phyloP scores from a whole-genome alignment of 2,888 invertebrate genomes.

The Synergus umbraculus region DNA sequence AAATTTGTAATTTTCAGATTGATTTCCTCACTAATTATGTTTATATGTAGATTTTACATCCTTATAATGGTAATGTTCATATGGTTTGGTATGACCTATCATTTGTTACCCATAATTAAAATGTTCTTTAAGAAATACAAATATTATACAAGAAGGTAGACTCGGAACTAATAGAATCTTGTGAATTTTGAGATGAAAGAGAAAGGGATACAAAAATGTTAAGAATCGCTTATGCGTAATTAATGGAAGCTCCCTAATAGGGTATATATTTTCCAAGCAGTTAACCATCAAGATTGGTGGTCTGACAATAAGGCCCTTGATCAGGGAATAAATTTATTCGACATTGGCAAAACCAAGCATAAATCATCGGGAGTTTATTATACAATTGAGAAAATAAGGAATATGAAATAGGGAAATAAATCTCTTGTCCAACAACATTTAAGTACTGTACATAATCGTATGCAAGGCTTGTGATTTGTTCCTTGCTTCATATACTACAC shows the following conservation, averaged over 20 bases:
- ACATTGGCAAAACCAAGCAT: slow-evolving; percentile 28
- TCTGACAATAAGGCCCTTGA: slow-evolving; percentile 35
- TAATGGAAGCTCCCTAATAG: slow-evolving; percentile 7
- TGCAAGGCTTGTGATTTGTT: slow-evolving; percentile 32
- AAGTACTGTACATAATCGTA: slow-evolving; percentile 34
- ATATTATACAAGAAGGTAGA: not conserved
- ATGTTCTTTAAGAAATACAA: not conserved
- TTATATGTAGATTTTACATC: no score
- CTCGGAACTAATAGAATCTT: not conserved
- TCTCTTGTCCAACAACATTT: slow-evolving; percentile 14
- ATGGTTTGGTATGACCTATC: no score
- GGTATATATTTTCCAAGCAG: not conserved
- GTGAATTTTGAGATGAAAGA: not conserved
- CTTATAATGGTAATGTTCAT: no score
- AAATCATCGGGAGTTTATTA: slow-evolving; percentile 39
- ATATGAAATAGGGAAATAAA: slow-evolving; percentile 35
- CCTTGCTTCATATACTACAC: slow-evolving; percentile 31
- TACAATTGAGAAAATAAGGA: slow-evolving; percentile 37
- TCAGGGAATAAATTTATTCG: slow-evolving; percentile 32
- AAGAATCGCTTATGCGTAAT: not conserved
- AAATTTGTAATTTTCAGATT: not conserved
- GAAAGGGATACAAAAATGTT: not conserved
- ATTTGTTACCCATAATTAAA: no score
- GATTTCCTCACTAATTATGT: no score
- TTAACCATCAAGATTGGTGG: not conserved